A percentile compares a stretch with the other conserved stretches of the same genome.
Conservation (phyloP, 2,113 vertebrate species). For the Mobula birostris region DNA sequence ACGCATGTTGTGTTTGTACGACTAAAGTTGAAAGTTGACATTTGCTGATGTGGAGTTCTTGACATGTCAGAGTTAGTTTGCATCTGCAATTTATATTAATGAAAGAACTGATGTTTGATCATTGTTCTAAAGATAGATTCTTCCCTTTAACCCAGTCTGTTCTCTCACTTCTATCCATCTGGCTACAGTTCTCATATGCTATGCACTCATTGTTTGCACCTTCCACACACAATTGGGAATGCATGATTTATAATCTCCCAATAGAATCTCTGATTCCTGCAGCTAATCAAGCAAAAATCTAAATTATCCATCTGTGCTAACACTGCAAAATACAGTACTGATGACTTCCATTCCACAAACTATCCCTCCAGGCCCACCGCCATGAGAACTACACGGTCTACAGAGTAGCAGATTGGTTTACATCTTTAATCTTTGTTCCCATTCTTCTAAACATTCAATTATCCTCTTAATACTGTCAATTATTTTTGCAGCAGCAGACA, state of each 20-base stretch:
- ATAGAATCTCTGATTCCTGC: not conserved
- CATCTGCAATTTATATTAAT: not conserved
- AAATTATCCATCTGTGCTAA: not conserved
- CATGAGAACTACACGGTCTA: not conserved
- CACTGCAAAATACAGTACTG: not conserved
- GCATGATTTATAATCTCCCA: not conserved
- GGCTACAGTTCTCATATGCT: not conserved
- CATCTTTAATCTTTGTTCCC: not conserved
- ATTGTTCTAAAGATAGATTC: not conserved
- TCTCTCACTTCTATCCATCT: not conserved
- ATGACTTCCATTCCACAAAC: not conserved
- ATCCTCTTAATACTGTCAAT: not conserved
- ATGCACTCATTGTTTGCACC: not conserved
- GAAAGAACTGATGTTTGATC: no score
- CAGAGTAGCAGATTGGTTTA: not conserved
- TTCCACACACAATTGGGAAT: not conserved
- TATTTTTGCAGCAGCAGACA: not conserved
- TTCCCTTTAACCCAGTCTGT: not conserved
- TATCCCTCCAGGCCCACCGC: not conserved
- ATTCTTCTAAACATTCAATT: not conserved
- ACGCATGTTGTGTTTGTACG: not conserved
- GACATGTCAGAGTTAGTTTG: not conserved
- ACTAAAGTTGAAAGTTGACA: not conserved
- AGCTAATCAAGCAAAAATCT: not conserved
- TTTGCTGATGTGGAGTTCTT: not conserved